Conservation (phyloP, 2,888 invertebrate species). For the Desoria tigrina region DNA sequence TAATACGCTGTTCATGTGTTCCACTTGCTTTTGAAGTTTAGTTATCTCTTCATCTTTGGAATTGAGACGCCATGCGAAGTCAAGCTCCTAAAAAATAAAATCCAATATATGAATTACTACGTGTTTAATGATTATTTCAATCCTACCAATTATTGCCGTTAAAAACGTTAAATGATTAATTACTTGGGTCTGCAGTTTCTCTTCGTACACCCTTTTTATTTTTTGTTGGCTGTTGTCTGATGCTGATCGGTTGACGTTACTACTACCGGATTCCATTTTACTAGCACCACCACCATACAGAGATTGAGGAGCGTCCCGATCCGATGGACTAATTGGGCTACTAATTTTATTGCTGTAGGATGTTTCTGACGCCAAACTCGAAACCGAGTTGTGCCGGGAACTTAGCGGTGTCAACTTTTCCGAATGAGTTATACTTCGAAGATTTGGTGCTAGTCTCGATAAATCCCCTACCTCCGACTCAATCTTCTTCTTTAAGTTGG, state of each 20-base stretch:
- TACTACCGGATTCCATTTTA: not conserved
- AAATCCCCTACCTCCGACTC: conserved; percentile 67
- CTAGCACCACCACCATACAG: conserved; percentile 6
- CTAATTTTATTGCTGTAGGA: conserved; percentile 10
- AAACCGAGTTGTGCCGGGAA: conserved; percentile 47
- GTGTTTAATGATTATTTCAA: no score
- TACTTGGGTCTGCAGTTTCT: conserved; percentile 48
- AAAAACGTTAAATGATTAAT: no score
- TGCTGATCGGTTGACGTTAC: not conserved
- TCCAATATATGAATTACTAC: no score
- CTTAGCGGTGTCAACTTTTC: conserved; percentile 42
- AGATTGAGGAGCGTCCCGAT: not conserved
- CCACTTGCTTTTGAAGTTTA: conserved; percentile 36
- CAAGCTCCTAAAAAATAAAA: no score
- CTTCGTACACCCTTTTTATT: conserved; percentile 35
- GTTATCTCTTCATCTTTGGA: conserved; percentile 49
- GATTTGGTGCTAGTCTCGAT: conserved; percentile 38
- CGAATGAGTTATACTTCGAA: conserved; percentile 26
- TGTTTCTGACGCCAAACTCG: conserved; percentile 36
- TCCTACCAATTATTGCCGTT: no score
- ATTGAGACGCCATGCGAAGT: conserved; percentile 51
- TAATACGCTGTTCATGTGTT: conserved; percentile 23
- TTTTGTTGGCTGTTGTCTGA: conserved; percentile 9
- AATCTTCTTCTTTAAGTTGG: conserved; percentile 83
- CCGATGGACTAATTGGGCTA: not conserved